A percentile compares a stretch with the other conserved stretches of the same genome.
Evolutionary conservation across 2,888 invertebrate genomes (phyloP).

Genomic region (Drosophila yooni): DNA sequence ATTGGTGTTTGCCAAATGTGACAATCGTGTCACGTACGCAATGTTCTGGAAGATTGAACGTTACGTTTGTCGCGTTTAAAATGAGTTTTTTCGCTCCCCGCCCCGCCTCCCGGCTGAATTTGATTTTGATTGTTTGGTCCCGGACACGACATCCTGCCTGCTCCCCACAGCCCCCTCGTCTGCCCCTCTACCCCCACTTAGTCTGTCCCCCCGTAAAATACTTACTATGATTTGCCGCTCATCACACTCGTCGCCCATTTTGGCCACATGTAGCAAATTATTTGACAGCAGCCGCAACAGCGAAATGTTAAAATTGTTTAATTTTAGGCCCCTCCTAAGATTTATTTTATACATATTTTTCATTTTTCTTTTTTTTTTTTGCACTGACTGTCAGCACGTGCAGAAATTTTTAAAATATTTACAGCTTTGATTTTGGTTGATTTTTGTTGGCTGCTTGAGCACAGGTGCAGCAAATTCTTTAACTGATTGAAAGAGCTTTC

Average conservation of each 20-base stretch:
- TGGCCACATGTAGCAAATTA: constrained; percentile 71
- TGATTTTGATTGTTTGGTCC: constrained; percentile 80
- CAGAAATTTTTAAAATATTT: constrained; percentile 55
- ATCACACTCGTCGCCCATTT: constrained; percentile 50
- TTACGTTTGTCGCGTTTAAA: constrained; percentile 83
- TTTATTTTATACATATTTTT: constrained; percentile 12
- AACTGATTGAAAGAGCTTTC: constrained; percentile 35
- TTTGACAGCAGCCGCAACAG: constrained; percentile 43
- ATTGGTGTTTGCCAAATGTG: constrained; percentile 66
- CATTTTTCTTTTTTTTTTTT: background rate
- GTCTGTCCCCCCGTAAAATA: background rate
- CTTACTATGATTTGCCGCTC: constrained; percentile 56
- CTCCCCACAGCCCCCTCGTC: background rate
- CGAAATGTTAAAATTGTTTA: constrained; percentile 65
- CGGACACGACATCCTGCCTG: constrained; percentile 49
- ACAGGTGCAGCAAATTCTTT: constrained; percentile 48
- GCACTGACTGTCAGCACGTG: constrained; percentile 44
- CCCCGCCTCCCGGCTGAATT: constrained; percentile 54
- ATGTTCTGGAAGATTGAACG: constrained; percentile 84
- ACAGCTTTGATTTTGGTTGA: constrained; percentile 34
- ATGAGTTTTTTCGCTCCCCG: constrained; percentile 70
- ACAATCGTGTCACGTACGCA: constrained; percentile 83
- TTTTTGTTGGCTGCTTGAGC: constrained; percentile 23
- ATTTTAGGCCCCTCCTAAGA: constrained; percentile 57
- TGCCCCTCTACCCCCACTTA: background rate